Percentiles rank a stretch among this genome's conserved stretches.
These are phyloP conservation scores for Limulus polyphemus DNA, from an alignment of 2,888 invertebrate species.

Conservation along the genomic window DNA sequence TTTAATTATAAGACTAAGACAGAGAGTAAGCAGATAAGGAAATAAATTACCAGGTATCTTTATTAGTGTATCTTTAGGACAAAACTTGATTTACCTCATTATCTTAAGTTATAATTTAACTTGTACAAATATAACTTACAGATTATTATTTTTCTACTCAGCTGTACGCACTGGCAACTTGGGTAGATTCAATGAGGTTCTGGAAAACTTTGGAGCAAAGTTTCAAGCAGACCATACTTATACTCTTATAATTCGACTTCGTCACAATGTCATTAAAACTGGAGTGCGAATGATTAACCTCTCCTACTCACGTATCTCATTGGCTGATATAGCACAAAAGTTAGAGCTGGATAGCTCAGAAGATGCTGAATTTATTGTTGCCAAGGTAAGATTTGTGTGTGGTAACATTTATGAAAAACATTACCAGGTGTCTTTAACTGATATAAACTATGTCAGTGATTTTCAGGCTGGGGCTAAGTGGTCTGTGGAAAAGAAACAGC, in stretches of 20 bases:
- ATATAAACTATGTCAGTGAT: no score
- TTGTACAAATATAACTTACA: not conserved
- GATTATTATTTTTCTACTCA: conserved; percentile 28
- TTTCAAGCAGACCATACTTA: conserved; percentile 91
- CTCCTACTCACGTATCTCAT: conserved; percentile 91
- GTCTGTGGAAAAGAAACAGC: no score
- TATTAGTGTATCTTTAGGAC: no score
- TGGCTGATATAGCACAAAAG: conserved; percentile 86
- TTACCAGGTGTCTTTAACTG: no score
- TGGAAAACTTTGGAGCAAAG: conserved; percentile 77
- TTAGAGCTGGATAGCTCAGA: conserved; percentile 78
- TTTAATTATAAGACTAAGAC: no score
- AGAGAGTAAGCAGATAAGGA: no score
- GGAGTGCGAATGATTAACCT: conserved; percentile 90
- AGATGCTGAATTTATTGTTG: conserved; percentile 98
- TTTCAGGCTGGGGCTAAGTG: no score
- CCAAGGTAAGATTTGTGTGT: conserved; percentile 48
- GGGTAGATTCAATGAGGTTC: conserved; percentile 80
- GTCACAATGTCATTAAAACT: conserved; percentile 98
- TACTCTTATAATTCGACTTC: conserved; percentile 81
- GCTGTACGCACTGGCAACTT: conserved; percentile 85
- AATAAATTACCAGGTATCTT: no score
- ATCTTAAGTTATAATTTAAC: no score
- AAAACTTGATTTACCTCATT: no score
- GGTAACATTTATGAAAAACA: no score